phyloP scores from a whole-genome alignment of 2,888 invertebrate species.

The Eristalinus sepulchralis region DNA sequence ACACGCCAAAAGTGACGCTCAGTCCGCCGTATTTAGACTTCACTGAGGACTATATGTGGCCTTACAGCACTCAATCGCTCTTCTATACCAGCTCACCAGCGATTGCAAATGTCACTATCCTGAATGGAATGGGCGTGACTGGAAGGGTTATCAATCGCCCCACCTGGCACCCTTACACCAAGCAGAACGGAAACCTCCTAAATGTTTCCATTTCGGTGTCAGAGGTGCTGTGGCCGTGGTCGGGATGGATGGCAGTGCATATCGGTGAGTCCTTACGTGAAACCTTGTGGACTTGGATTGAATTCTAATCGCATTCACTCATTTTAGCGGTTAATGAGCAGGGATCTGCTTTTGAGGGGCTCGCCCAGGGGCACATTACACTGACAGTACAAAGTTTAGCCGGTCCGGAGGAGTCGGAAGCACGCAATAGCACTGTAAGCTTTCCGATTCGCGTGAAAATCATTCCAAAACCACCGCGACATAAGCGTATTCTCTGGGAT shows the following conservation, averaged over 20 bases:
- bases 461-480: constrained; percentile 94
- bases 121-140: constrained; percentile 95
- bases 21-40: constrained; percentile 94
- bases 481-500: constrained; percentile 96
- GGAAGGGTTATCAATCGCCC: constrained; percentile 85
- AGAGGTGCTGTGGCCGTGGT: constrained; percentile 96
- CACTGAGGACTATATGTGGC: constrained; percentile 99
- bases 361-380: constrained; percentile 91
- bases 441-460: constrained; percentile 87
- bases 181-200: constrained; percentile 89
- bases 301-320: constrained; percentile 74
- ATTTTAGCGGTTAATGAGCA: constrained; percentile 83
- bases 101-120: constrained; percentile 95
- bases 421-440: constrained; percentile 82
- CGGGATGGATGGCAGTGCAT: constrained; percentile 94
- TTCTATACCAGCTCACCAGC: constrained; percentile 93
- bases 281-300: too few relatives aligned
- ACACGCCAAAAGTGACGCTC: constrained; percentile 85
- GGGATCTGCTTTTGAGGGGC: constrained; percentile 87
- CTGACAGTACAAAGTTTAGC: constrained; percentile 90
- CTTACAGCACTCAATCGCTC: constrained; percentile 97
- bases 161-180: constrained; percentile 93
- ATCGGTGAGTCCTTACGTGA: constrained; percentile 79
- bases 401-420: constrained; percentile 84
- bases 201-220: constrained; percentile 90